Evolutionary conservation across 2,797 vertebrate species (phyloP), one percentile per base, ranked within the genome.

Genomic region (Heteromormyrus szaboi): DNA sequence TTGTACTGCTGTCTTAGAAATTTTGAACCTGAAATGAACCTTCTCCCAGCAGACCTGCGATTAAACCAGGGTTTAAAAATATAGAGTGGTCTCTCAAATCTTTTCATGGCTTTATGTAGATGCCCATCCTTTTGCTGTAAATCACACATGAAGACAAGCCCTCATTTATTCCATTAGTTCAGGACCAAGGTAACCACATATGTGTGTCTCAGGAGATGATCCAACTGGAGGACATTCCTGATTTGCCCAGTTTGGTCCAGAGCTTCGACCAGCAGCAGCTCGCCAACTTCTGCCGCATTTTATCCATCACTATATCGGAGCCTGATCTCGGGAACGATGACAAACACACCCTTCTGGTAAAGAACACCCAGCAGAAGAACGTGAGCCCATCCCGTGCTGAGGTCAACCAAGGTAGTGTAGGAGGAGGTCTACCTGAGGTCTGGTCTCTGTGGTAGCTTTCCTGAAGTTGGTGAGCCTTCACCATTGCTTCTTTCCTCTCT

Each of bases 191-290:
- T 59, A 19, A 56, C 14, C 53, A 4, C 25, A 44, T 12, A 37
- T 51, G 37, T 62, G 37, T 62, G 48, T 29, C 85, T 5, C 50
- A 99, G 99, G 98, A 99, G 93, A 98, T 99, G 96, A 99, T 99
- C 92, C 98, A 98, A 50, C 95, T 99, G 92, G 98, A 99, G 89
- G 98, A 98, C 91, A 98, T 99, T 92, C 98, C 98, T 88, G 98
- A 99, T 91, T 95, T 99, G 87, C 96, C 96, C 0, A 97, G 95
- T 89, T 96, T 99, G 89, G 98, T 99, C 59, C 98, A 98, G 93
- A 99, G 97, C 93, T 99, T 99, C 44, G 98, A 99, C 94, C 99
- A 99, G 92, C 98, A 99, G 91, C 99, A 99, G 93, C 96, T 99
- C 88, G 98, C 99, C 53, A 99, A 99, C 95, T 99, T 99, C 95